A percentile compares a stretch with the other conserved stretches of the same genome.
These are phyloP conservation scores for Xylocampa areola DNA, from an alignment of 2,888 invertebrate genomes.

Conservation along the genomic window DNA sequence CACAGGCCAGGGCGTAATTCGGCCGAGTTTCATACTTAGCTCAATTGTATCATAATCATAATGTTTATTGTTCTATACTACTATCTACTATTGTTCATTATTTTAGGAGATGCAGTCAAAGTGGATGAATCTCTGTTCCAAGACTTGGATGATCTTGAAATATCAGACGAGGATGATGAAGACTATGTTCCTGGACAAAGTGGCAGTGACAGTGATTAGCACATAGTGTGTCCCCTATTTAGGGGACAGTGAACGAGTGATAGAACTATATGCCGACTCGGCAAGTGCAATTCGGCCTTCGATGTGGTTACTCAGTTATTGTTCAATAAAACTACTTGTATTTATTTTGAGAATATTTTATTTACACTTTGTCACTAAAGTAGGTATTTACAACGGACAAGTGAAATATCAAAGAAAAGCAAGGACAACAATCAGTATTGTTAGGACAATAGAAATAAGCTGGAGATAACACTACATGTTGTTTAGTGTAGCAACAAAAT, in stretches of 20 bases:
- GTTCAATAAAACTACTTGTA: conserved; percentile 76
- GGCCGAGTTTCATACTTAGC: too few relatives aligned
- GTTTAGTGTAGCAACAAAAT: conserved; percentile 39
- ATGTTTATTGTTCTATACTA: too few relatives aligned
- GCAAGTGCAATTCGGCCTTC: conserved; percentile 45
- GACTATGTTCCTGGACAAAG: conserved; percentile 91
- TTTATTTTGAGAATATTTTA: conserved; percentile 86
- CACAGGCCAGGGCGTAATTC: too few relatives aligned
- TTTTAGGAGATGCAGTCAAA: conserved; percentile 94
- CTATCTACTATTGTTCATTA: conserved; percentile 8
- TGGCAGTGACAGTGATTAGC: conserved; percentile 83
- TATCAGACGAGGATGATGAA: conserved; percentile 91
- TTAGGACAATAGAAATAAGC: conserved; percentile 49
- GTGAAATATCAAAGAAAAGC: conserved; percentile 72
- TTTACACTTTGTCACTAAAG: conserved; percentile 84
- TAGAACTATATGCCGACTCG: conserved; percentile 43
- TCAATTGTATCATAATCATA: too few relatives aligned
- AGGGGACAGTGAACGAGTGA: conserved; percentile 42
- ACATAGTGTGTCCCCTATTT: conserved; percentile 27
- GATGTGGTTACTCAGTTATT: conserved; percentile 66
- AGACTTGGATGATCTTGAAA: conserved; percentile 95
- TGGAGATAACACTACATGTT: conserved; percentile 32
- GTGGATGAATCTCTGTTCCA: conserved; percentile 98
- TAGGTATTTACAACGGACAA: conserved; percentile 81
- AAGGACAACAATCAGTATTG: conserved; percentile 63